A percentile compares a stretch with the other conserved stretches of the same genome.
These are phyloP conservation scores for Drosophila subsilvestris DNA, from an alignment of 2,888 invertebrate species.

Conservation along the genomic window DNA sequence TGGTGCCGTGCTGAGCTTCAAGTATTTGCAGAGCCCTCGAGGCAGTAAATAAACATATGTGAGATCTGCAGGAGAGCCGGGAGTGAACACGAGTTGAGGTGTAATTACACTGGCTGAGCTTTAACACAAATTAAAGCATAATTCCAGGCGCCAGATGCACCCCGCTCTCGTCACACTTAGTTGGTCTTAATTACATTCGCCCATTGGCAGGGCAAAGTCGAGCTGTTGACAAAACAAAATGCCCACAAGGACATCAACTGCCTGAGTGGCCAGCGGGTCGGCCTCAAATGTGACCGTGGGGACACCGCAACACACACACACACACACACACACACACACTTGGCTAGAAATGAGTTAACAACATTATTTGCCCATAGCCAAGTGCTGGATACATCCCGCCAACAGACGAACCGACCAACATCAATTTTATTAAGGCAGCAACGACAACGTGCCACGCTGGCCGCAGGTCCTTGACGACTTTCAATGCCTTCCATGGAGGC, in stretches of 20 bases:
- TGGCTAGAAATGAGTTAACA: slow-evolving; percentile 70
- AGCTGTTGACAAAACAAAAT: slow-evolving; percentile 63
- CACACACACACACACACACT: slow-evolving; percentile 46
- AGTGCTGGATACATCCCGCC: slow-evolving; percentile 5
- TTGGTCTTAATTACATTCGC: slow-evolving; percentile 65
- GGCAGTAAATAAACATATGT: slow-evolving; percentile 59
- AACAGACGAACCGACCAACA: slow-evolving; percentile 48
- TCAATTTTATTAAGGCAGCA: slow-evolving; percentile 62
- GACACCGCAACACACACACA: slow-evolving; percentile 50
- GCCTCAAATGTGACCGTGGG: slow-evolving; percentile 61
- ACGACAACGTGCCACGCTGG: slow-evolving; percentile 32
- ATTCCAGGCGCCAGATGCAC: slow-evolving; percentile 19
- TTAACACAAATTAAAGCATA: slow-evolving; percentile 66
- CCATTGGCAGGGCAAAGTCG: slow-evolving; percentile 11
- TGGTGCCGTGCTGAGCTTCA: slow-evolving; percentile 48
- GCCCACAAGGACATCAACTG: slow-evolving; percentile 44
- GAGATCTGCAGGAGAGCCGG: slow-evolving; percentile 15
- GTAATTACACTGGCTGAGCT: slow-evolving; percentile 69
- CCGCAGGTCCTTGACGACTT: slow-evolving; percentile 57
- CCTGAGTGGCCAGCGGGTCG: slow-evolving; percentile 44
- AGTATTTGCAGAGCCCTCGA: slow-evolving; percentile 63
- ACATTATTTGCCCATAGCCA: slow-evolving; percentile 62
- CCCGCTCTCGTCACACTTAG: slow-evolving; percentile 21
- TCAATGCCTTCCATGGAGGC: slow-evolving; percentile 27
- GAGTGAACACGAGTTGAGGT: slow-evolving; percentile 9